phyloP scores from a whole-genome alignment of 2,797 vertebrate species.

The Petrocephalus schoutedeni region DNA sequence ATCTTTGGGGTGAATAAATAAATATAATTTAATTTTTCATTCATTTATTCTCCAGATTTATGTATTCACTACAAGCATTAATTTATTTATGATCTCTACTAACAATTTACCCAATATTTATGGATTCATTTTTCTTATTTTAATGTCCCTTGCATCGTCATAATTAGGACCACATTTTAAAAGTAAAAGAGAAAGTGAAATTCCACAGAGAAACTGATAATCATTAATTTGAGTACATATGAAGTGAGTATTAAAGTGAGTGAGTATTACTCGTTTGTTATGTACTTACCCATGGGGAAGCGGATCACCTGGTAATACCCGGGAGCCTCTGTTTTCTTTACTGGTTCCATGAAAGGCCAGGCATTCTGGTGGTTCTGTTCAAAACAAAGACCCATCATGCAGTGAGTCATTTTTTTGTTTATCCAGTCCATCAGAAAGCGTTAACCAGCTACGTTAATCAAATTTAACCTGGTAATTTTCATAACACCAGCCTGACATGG shows the following conservation, averaged over 20 bases:
- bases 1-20: no score
- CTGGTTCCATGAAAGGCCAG: conserved; percentile 99
- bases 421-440: conserved; percentile 8
- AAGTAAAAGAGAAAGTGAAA: not conserved
- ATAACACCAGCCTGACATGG: not conserved
- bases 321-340: conserved; percentile 97
- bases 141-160: not conserved
- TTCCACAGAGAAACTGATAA: not conserved
- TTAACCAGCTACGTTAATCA: not conserved
- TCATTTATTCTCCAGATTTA: no score
- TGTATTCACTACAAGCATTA: no score
- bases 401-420: not conserved
- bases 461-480: conserved; percentile 5
- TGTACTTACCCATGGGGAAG: conserved; percentile 93
- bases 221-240: not conserved
- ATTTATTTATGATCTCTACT: no score
- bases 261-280: conserved; percentile 6
- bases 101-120: not conserved
- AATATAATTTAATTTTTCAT: no score
- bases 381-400: conserved; percentile 30
- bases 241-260: not conserved
- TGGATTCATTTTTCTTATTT: not conserved
- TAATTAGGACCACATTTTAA: not conserved
- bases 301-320: conserved; percentile 99
- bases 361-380: conserved; percentile 92